Evolutionary conservation across 2,888 invertebrate species (phyloP).

Genomic region (Panopea generosa): DNA sequence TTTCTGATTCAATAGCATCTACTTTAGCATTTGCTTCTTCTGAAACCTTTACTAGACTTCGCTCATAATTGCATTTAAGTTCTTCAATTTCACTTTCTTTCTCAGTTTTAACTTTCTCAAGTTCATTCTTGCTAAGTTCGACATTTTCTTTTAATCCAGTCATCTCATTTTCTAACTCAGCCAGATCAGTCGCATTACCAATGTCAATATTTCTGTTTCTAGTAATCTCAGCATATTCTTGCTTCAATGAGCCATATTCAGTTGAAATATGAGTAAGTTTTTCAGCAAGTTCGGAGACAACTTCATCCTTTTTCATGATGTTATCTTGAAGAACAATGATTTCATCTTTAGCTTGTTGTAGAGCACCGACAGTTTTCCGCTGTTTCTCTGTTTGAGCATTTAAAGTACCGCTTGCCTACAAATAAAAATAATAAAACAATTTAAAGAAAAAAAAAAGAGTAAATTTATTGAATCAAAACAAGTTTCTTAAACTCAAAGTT

Average conservation of each 20-base stretch:
- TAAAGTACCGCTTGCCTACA: slow-evolving; percentile 79
- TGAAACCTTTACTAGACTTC: not conserved
- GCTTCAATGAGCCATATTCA: slow-evolving; percentile 56
- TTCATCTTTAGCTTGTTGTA: slow-evolving; percentile 81
- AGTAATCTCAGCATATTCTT: not conserved
- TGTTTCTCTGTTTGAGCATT: slow-evolving; percentile 74
- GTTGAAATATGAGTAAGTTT: slow-evolving; percentile 54
- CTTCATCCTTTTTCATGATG: slow-evolving; percentile 67
- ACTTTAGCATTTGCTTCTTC: slow-evolving; percentile 30
- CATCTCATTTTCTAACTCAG: no score
- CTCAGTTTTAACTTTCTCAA: slow-evolving; percentile 43
- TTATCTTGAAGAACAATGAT: slow-evolving; percentile 76
- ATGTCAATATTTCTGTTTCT: slow-evolving; percentile 18
- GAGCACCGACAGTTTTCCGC: slow-evolving; percentile 71
- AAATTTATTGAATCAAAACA: no score
- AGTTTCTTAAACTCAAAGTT: no score
- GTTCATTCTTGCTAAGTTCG: slow-evolving; percentile 40
- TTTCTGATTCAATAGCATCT: slow-evolving; percentile 12
- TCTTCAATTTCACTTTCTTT: not conserved
- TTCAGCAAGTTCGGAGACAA: slow-evolving; percentile 60
- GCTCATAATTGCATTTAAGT: not conserved
- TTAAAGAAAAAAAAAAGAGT: no score
- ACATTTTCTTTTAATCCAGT: not conserved
- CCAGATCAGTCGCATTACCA: no score
- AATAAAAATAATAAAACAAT: slow-evolving; percentile 12